Evolutionary conservation across 2,888 invertebrate species (phyloP).

Genomic region (Myathropa florea): DNA sequence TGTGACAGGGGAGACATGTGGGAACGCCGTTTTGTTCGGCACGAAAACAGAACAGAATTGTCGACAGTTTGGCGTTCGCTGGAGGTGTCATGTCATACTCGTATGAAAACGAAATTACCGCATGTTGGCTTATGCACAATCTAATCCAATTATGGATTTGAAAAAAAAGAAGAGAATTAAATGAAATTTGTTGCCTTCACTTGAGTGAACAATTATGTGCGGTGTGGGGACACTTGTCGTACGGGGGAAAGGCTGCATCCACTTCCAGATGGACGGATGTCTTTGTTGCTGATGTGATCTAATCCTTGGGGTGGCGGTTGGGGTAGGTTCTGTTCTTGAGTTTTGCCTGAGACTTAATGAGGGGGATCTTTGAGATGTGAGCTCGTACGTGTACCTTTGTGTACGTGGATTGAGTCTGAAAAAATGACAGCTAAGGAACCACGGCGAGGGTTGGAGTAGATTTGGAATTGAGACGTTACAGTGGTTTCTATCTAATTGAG

Average conservation of each 20-base stretch:
- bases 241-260: neutral
- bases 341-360: neutral
- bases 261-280: neutral
- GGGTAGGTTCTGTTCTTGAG: neutral
- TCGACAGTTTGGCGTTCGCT: conserved; percentile 32
- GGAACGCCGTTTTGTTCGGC: neutral
- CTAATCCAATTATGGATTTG: conserved; percentile 53
- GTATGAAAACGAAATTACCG: conserved; percentile 22
- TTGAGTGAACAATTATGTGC: neutral
- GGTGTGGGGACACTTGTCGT: neutral
- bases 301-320: neutral
- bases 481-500: no score
- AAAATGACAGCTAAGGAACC: no score
- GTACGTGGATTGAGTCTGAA: no score
- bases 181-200: neutral
- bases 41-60: conserved; percentile 1
- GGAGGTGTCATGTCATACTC: neutral
- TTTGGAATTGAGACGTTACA: no score
- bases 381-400: neutral
- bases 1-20: neutral
- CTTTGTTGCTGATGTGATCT: neutral
- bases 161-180: conserved; percentile 18
- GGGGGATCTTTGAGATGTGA: neutral
- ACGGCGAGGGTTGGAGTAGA: no score
- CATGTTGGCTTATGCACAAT: conserved; percentile 17